phyloP scores from a whole-genome alignment of 1,140 invertebrate species.

The Zaprionus vittiger region DNA sequence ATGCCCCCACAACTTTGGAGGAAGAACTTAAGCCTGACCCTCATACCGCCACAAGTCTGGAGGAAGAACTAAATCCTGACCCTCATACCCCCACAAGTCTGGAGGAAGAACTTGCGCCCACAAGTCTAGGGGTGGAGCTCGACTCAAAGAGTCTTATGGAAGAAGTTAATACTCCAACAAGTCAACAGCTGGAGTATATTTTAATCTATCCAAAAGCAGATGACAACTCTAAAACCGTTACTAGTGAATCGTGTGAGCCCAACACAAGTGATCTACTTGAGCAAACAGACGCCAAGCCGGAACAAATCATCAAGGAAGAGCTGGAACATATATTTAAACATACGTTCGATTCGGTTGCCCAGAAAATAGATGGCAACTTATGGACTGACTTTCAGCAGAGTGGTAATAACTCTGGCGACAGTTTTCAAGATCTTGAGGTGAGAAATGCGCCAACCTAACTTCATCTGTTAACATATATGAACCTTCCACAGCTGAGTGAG shows the following conservation, averaged over 20 bases:
- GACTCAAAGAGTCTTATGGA: too few species aligned
- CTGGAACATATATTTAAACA: not conserved
- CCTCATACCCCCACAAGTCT: too few species aligned
- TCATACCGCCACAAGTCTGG: not conserved
- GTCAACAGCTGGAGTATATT: not conserved
- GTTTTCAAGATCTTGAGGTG: not conserved
- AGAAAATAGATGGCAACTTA: not conserved
- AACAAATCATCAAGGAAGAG: not conserved
- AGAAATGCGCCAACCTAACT: not conserved
- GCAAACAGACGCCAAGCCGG: not conserved
- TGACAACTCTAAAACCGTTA: not conserved
- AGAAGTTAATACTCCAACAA: not conserved
- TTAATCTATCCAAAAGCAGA: not conserved
- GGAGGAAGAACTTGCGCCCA: not conserved
- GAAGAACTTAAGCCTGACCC: not conserved
- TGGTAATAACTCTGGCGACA: not conserved
- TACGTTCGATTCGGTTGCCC: not conserved
- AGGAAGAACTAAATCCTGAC: too few species aligned
- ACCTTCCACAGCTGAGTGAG: not conserved
- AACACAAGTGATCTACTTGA: not conserved
- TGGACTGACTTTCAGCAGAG: not conserved
- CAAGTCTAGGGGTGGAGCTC: too few species aligned
- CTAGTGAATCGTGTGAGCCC: not conserved
- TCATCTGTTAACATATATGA: not conserved
- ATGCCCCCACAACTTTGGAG: too few species aligned